Evolutionary conservation across 1,140 invertebrate genomes (phyloP), one percentile per base, ranked within the genome.

Genomic region (Neelides sp.): DNA sequence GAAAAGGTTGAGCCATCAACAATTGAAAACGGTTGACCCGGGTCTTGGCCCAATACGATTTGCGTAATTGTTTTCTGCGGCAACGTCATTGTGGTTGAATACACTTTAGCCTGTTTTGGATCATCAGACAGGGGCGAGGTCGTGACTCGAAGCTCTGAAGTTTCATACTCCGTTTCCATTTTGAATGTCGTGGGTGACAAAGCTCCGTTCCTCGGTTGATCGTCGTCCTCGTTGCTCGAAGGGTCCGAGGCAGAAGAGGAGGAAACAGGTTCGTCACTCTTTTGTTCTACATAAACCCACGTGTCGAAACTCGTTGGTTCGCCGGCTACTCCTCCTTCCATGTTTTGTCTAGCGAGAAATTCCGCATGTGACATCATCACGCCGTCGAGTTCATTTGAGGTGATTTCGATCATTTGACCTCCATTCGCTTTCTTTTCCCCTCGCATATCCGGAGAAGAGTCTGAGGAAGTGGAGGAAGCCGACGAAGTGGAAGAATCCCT

Each of bases 241-340:
- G 46, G 19, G 12, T n/a, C n/a, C n/a, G 48, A 44, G 0, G 54
- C 36, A 2, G 45, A 41, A 27, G 48, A 51, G 2, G 34, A 30
- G 15, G 44, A 41, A 4, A 28, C 19, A 0, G 40, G 42, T 7
- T 44, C 17, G 3, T 40, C 28, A 19, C 20, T 49, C 39, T 59
- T 52, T 23, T 52, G 48, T 7, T 64, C 62, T 10, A 63, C 55
- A 43, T 62, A 64, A 7, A 61, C 58, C 62, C 62, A 64, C 15
- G 60, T 57, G 15, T 64, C 62, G 46, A 62, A 63, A 27, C 57
- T 61, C 4, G 54, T 47, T 50, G 50, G 35, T 28, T 47, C 20
- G 48, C 42, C 26, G 3, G 24, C 13, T 3, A 24, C n/a, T 28
- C n/a, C 22, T 12, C 22, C 20, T 19, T 26, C n/a, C 13, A 12